Evolutionary conservation across 53 echinoderm and acorn worm genomes (phyloP).

Genomic region (Temnopleurus reevesii): DNA sequence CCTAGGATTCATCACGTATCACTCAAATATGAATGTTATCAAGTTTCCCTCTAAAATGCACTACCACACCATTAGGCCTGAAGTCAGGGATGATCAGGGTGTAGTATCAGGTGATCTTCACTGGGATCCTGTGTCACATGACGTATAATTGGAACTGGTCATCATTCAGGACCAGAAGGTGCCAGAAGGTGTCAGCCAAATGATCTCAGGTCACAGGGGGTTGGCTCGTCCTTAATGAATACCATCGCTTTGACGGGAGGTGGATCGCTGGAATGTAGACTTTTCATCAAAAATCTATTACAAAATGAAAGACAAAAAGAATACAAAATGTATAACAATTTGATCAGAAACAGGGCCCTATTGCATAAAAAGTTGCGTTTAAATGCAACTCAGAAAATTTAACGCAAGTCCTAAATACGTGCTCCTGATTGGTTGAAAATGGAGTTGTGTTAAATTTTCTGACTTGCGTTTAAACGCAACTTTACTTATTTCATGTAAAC

Average conservation of each 20-base stretch:
- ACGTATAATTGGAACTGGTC: background rate
- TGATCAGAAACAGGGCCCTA: no score
- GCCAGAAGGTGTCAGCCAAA: slow-evolving; percentile 9
- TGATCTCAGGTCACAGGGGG: background rate
- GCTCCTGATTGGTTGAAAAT: no score
- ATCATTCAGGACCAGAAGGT: slow-evolving; percentile 32
- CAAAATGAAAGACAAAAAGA: background rate
- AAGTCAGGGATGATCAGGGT: background rate
- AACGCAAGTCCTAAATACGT: no score
- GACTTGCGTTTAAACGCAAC: no score
- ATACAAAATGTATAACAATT: no score
- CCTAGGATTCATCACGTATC: no score
- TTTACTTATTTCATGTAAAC: no score
- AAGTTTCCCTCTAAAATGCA: background rate
- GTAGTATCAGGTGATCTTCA: background rate
- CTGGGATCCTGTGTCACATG: background rate
- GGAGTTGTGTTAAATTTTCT: no score
- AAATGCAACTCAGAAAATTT: no score
- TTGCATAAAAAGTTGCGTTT: no score
- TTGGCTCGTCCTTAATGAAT: background rate
- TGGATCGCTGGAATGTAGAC: slow-evolving; percentile 24
- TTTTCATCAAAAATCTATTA: slow-evolving; percentile 33
- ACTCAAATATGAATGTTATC: background rate
- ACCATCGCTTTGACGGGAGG: slow-evolving; percentile 4
- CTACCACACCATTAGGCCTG: background rate